These are phyloP conservation scores for Nowickia ferox DNA, from an alignment of 2,888 invertebrate species.

Conservation along the genomic window DNA sequence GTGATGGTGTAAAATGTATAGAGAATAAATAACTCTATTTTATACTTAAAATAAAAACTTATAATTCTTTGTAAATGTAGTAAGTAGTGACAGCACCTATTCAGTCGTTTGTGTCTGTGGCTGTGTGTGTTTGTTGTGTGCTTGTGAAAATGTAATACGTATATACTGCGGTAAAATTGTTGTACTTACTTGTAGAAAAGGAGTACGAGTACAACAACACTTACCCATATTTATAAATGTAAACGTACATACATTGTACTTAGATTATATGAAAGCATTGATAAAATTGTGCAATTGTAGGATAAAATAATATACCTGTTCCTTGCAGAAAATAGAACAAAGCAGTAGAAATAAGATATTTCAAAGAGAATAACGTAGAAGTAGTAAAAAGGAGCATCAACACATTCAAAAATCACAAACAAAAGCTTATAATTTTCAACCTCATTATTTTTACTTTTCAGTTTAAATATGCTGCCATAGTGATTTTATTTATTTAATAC, in stretches of 20 bases:
- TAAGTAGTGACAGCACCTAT: constrained; percentile 13
- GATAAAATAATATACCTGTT: not conserved
- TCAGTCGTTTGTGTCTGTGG: not conserved
- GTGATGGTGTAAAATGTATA: constrained; percentile 24
- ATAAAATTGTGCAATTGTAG: not conserved
- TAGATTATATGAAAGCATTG: not conserved
- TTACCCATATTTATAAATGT: not conserved
- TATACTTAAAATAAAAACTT: constrained; percentile 10
- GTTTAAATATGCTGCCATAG: not conserved
- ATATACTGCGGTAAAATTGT: constrained; percentile 63
- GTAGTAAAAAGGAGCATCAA: constrained; percentile 59
- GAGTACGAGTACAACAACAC: not conserved
- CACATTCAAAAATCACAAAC: constrained; percentile 52
- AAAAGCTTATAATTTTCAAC: constrained; percentile 62
- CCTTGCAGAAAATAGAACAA: not conserved
- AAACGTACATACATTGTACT: not conserved
- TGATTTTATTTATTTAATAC: not conserved
- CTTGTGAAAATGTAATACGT: constrained; percentile 12
- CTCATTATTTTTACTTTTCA: constrained; percentile 54
- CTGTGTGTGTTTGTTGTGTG: not conserved
- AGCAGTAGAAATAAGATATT: constrained; percentile 5
- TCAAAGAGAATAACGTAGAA: constrained; percentile 47
- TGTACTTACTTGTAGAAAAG: constrained; percentile 20
- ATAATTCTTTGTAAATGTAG: constrained; percentile 12
- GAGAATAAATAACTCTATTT: too few species aligned